Evolutionary conservation across 2,888 invertebrate genomes (phyloP).

Genomic region (Drosophila neotestacea): DNA sequence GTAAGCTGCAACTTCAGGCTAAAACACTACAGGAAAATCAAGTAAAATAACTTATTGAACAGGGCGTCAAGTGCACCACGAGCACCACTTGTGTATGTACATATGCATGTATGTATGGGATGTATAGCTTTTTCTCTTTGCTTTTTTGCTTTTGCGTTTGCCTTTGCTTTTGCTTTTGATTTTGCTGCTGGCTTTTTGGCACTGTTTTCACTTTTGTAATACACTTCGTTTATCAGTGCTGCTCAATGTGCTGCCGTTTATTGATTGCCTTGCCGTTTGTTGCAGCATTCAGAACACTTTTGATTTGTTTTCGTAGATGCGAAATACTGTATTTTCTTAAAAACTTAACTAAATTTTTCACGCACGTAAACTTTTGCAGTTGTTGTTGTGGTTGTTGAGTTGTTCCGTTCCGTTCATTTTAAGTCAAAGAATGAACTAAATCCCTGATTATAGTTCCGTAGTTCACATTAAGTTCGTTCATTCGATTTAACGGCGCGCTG

Average conservation of each 20-base stretch:
- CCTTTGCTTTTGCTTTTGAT: slow-evolving; percentile 38
- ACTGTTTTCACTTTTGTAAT: slow-evolving; percentile 71
- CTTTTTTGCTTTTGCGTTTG: slow-evolving; percentile 41
- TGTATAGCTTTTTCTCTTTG: slow-evolving; percentile 41
- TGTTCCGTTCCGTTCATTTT: no score
- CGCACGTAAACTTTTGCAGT: slow-evolving; percentile 71
- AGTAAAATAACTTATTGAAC: slow-evolving; percentile 62
- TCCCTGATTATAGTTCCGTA: no score
- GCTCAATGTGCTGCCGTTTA: slow-evolving; percentile 26
- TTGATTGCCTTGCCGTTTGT: slow-evolving; percentile 25
- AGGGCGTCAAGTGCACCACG: slow-evolving; percentile 58
- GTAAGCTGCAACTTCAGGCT: slow-evolving; percentile 26
- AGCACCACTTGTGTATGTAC: slow-evolving; percentile 50
- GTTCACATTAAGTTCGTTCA: no score
- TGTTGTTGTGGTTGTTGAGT: slow-evolving; percentile 67
- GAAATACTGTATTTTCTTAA: slow-evolving; percentile 53
- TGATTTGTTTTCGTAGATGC: slow-evolving; percentile 15
- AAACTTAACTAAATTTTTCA: slow-evolving; percentile 76
- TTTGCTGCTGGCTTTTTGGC: slow-evolving; percentile 43
- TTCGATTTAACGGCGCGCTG: no score
- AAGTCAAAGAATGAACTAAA: no score
- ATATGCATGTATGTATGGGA: slow-evolving; percentile 39
- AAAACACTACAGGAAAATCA: slow-evolving; percentile 52
- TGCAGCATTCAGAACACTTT: slow-evolving; percentile 60
- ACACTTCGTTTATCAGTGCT: slow-evolving; percentile 41